These are phyloP conservation scores for Sipha flava DNA, from an alignment of 1,140 invertebrate species.

Conservation along the genomic window DNA sequence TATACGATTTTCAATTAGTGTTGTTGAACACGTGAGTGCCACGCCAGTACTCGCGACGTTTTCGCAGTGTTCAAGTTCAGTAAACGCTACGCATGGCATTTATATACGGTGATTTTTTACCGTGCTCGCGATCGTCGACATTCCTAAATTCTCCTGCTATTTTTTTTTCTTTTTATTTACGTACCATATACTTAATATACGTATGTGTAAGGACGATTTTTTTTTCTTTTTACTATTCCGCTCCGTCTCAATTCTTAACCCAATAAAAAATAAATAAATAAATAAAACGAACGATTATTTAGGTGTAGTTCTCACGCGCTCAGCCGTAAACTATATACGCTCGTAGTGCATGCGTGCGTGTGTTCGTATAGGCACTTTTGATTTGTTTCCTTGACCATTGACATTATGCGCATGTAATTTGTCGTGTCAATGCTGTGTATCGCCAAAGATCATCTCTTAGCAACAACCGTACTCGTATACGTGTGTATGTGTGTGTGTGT, in stretches of 20 bases:
- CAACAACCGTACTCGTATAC: too few species aligned
- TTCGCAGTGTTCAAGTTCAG: too few species aligned
- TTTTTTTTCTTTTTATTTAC: background rate
- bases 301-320: background rate
- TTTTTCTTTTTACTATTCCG: too few species aligned
- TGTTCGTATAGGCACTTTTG: background rate
- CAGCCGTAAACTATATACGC: background rate
- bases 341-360: too few species aligned
- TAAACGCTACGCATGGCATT: too few species aligned
- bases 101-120: too few species aligned
- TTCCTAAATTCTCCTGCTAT: background rate
- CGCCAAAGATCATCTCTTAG: background rate
- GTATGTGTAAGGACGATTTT: background rate
- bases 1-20: background rate
- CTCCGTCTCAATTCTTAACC: background rate
- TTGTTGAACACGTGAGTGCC: too few species aligned
- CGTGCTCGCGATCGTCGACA: background rate
- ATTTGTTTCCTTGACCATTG: slow-evolving; percentile 2
- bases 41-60: too few species aligned
- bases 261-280: background rate
- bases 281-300: background rate
- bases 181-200: background rate
- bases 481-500: too few species aligned
- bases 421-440: background rate
- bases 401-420: slow-evolving; percentile 9